phyloP scores from a whole-genome alignment of 2,113 vertebrate species.

The Tursiops truncatus region DNA sequence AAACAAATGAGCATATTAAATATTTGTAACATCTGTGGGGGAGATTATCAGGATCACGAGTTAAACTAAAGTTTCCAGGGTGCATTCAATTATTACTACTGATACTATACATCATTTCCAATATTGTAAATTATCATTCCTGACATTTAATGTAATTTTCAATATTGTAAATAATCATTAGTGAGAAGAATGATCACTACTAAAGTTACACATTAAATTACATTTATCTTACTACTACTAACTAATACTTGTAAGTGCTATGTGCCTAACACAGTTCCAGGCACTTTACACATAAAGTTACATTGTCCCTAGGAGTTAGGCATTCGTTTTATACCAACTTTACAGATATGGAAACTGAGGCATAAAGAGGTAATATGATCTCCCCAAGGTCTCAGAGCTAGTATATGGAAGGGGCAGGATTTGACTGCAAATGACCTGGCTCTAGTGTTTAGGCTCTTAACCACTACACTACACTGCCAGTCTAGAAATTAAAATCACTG shows the following conservation, averaged over 20 bases:
- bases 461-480: background rate
- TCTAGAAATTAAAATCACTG: background rate
- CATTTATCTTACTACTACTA: background rate
- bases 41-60: background rate
- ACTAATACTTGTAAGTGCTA: background rate
- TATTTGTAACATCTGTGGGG: constrained; percentile 8
- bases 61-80: background rate
- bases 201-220: constrained; percentile 6
- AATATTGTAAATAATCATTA: background rate
- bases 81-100: background rate
- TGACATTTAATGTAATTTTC: background rate
- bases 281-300: background rate
- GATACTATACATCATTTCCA: background rate
- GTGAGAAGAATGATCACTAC: background rate
- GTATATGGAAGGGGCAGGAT: background rate
- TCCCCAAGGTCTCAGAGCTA: constrained; percentile 19
- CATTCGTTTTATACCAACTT: background rate
- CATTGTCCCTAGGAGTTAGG: background rate
- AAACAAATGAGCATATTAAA: constrained; percentile 17
- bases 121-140: background rate
- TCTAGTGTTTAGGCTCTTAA: background rate
- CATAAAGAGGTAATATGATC: background rate
- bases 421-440: background rate
- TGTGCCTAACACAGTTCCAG: background rate
- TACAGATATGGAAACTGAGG: constrained; percentile 17